Percentiles rank a stretch among this genome's conserved stretches.
phyloP scores from a whole-genome alignment of 2,113 vertebrate species.

The Phodopus roborovskii region DNA sequence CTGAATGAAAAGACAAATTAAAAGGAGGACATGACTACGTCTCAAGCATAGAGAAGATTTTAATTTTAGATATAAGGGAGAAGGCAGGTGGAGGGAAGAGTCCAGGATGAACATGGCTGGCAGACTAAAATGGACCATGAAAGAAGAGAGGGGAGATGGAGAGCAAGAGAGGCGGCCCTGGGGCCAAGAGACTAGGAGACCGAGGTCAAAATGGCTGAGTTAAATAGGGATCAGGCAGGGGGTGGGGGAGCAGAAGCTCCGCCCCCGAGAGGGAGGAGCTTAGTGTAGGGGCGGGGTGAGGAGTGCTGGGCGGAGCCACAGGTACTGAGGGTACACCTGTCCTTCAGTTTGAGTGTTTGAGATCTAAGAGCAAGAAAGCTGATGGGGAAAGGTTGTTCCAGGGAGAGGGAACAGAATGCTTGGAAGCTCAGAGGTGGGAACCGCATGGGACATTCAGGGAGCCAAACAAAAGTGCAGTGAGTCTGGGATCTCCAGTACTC shows the following conservation, averaged over 20 bases:
- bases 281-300: not conserved
- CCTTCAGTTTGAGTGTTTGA: not conserved
- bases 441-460: not conserved
- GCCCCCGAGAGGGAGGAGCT: not conserved
- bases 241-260: no score
- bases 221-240: not conserved
- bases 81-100: not conserved
- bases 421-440: not conserved
- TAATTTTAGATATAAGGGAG: not conserved
- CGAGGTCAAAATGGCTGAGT: not conserved
- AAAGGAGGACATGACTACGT: not conserved
- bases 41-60: not conserved
- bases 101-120: not conserved
- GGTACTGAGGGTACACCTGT: not conserved
- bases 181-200: not conserved
- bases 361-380: not conserved
- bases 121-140: not conserved
- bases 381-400: not conserved
- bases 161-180: not conserved
- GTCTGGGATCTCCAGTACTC: not conserved
- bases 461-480: rapidly evolving
- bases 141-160: not conserved
- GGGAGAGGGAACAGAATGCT: not conserved
- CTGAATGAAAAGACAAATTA: not conserved
- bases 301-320: not conserved